Conservation (phyloP, 2,113 vertebrate species). For the Siphamia tubifer region DNA sequence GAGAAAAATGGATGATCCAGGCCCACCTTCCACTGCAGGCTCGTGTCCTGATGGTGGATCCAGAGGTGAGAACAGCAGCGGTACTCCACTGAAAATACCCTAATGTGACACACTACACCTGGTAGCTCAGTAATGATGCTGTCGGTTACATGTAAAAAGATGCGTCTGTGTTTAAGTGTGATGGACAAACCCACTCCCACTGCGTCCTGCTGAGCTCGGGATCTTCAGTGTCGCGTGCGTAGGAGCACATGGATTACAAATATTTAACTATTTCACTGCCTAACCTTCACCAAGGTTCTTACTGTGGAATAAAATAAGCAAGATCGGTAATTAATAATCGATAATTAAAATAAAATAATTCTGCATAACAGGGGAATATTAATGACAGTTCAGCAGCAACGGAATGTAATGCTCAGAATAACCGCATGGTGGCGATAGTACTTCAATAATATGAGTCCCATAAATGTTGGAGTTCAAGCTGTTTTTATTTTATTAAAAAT, state of each 20-base stretch:
- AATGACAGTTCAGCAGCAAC: too few species aligned
- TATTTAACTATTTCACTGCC: slow-evolving; percentile 31
- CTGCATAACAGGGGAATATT: too few species aligned
- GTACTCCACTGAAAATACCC: not conserved
- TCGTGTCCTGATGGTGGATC: not conserved
- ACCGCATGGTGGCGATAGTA: not conserved
- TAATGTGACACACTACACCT: not conserved
- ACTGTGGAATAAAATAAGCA: not conserved
- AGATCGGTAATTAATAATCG: too few species aligned
- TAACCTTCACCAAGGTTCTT: not conserved
- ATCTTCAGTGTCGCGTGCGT: not conserved
- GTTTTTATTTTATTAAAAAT: too few species aligned
- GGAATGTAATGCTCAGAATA: not conserved
- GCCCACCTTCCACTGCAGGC: slow-evolving; percentile 31
- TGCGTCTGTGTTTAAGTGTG: not conserved
- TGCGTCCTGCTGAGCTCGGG: slow-evolving; percentile 11
- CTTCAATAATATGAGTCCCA: too few species aligned
- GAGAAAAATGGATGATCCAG: not conserved
- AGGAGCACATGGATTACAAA: not conserved
- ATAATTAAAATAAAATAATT: too few species aligned
- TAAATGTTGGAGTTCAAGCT: too few species aligned
- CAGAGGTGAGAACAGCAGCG: not conserved
- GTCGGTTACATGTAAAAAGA: not conserved
- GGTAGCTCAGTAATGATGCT: not conserved
- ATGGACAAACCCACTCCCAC: not conserved